A percentile compares a stretch with the other conserved stretches of the same genome.
Evolutionary conservation across 1,140 invertebrate genomes (phyloP).

Genomic region (Drosophila sp.): DNA sequence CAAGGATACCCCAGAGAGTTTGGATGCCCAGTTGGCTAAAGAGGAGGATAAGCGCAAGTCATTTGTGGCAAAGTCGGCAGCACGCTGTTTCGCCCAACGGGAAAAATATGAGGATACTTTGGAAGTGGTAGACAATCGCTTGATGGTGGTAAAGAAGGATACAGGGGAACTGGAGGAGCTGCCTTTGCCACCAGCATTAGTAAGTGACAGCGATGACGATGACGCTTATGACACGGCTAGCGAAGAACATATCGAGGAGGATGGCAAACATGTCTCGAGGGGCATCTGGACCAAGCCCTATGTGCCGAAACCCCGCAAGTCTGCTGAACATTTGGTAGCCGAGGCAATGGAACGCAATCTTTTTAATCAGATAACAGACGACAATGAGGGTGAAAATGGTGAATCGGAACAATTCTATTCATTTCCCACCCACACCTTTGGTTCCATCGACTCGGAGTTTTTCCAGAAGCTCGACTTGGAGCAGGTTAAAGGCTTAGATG

Average conservation of each 20-base stretch:
- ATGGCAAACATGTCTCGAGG: slow-evolving; percentile 18
- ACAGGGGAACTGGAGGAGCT: slow-evolving; percentile 59
- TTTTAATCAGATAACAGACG: not conserved
- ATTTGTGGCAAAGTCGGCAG: slow-evolving; percentile 38
- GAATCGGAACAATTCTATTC: slow-evolving; percentile 52
- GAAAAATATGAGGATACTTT: slow-evolving; percentile 67
- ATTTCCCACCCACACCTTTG: slow-evolving; percentile 41
- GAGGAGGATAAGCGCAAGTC: slow-evolving; percentile 35
- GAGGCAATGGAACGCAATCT: slow-evolving; percentile 26
- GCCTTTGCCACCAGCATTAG: slow-evolving; percentile 51
- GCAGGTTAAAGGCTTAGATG: slow-evolving; percentile 34
- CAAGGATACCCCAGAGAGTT: slow-evolving; percentile 39
- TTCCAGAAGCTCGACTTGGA: slow-evolving; percentile 64
- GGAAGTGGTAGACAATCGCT: slow-evolving; percentile 64
- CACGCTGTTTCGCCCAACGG: slow-evolving; percentile 57
- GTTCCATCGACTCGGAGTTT: slow-evolving; percentile 63
- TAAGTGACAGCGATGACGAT: slow-evolving; percentile 47
- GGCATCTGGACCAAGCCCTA: slow-evolving; percentile 49
- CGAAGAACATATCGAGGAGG: slow-evolving; percentile 19
- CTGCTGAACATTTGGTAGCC: slow-evolving; percentile 42
- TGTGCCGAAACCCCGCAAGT: slow-evolving; percentile 39
- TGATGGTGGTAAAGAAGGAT: slow-evolving; percentile 71
- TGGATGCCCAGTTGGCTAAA: slow-evolving; percentile 45
- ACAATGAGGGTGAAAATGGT: not conserved
- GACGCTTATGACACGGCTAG: slow-evolving; percentile 65